Percentiles rank a stretch among this genome's conserved stretches.
These are phyloP conservation scores for Meteorus colon DNA, from an alignment of 2,888 invertebrate genomes.

Conservation along the genomic window DNA sequence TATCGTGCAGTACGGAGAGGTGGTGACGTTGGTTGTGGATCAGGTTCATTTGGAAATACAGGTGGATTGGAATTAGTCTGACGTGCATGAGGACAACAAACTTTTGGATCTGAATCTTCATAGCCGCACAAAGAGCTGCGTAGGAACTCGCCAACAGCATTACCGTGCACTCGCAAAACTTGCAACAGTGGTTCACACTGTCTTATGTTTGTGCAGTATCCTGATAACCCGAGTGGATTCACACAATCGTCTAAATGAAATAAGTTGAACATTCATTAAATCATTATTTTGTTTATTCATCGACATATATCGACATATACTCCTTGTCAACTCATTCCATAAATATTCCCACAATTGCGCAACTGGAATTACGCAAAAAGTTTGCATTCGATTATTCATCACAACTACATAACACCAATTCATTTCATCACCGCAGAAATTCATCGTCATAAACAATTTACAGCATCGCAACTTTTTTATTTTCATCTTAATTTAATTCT, in stretches of 20 bases:
- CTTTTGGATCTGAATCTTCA: conserved; percentile 79
- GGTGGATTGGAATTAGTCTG: conserved; percentile 23
- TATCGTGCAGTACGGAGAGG: conserved; percentile 46
- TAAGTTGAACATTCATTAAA: conserved; percentile 1
- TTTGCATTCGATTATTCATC: not conserved
- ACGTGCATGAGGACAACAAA: conserved; percentile 75
- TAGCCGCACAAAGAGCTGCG: conserved; percentile 82
- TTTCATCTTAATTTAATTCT: too few species aligned
- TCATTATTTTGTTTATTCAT: not conserved
- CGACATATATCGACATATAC: too few species aligned
- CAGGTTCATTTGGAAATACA: conserved; percentile 15
- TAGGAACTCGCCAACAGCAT: conserved; percentile 75
- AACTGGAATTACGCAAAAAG: conserved; percentile 5
- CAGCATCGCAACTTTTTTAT: too few species aligned
- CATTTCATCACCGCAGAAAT: not conserved
- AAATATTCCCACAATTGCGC: not conserved
- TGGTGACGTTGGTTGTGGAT: not conserved
- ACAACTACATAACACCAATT: not conserved
- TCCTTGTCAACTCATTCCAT: not conserved
- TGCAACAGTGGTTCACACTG: conserved; percentile 75
- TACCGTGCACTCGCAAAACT: conserved; percentile 73
- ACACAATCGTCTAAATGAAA: conserved; percentile 67
- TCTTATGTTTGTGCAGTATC: conserved; percentile 76
- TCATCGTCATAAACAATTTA: not conserved
- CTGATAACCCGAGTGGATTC: conserved; percentile 74